phyloP scores from a whole-genome alignment of 1,140 invertebrate species.

The Cotesia glomerata region DNA sequence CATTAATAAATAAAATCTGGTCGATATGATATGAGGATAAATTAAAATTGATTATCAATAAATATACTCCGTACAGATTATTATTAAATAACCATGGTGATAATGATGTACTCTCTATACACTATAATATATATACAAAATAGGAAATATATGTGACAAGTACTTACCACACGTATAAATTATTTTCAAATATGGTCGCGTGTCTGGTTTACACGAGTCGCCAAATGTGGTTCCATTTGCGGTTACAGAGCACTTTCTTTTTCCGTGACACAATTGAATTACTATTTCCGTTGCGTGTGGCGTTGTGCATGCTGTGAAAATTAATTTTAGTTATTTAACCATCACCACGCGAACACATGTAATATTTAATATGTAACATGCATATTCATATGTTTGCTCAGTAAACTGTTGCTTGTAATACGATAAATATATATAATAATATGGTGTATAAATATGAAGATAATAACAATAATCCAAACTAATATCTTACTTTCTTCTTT shows the following conservation, averaged over 20 bases:
- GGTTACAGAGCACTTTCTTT: conserved; percentile 79
- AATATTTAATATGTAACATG: too few species aligned
- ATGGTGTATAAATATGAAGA: neutral
- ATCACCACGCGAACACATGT: neutral
- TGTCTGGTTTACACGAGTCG: conserved; percentile 81
- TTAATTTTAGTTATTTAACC: conserved; percentile 4
- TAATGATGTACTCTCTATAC: neutral
- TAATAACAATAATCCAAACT: too few species aligned
- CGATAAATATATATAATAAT: neutral
- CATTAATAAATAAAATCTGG: too few species aligned
- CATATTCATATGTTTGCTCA: too few species aligned
- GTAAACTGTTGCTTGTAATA: neutral
- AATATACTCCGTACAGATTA: neutral
- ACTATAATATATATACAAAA: conserved; percentile 1
- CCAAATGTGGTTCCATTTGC: conserved; percentile 87
- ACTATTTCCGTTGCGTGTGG: conserved; percentile 87
- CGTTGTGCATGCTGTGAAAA: conserved; percentile 80
- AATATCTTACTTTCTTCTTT: conserved; percentile 83
- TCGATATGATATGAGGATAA: too few species aligned
- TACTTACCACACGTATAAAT: conserved; percentile 93
- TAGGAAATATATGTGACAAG: neutral
- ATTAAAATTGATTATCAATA: too few species aligned
- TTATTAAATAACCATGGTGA: neutral
- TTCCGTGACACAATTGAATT: conserved; percentile 88
- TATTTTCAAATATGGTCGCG: conserved; percentile 88